Evolutionary conservation across 2,797 vertebrate genomes (phyloP).

Genomic region (Lutjanus argentimaculatus): DNA sequence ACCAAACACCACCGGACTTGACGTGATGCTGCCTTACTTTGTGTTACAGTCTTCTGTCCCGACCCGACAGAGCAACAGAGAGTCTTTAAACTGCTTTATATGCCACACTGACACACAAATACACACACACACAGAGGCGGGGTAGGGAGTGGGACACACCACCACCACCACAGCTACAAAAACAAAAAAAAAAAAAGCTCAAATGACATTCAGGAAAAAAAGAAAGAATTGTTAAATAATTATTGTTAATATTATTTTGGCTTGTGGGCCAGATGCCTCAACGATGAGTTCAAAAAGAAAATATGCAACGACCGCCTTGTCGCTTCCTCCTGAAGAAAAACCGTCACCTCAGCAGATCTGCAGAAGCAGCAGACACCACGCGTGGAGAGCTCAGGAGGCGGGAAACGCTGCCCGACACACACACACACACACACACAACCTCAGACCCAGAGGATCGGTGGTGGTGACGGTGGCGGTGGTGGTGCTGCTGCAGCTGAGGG

Average conservation of each 20-base stretch:
- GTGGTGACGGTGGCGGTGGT: conserved; percentile 32
- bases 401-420: conserved; percentile 30
- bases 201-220: conserved; percentile 55
- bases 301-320: conserved; percentile 82
- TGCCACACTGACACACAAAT: conserved; percentile 60
- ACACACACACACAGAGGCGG: conserved; percentile 53
- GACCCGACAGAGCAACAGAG: conserved; percentile 43
- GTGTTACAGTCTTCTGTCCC: conserved; percentile 74
- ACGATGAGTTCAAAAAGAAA: conserved; percentile 69
- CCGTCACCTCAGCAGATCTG: conserved; percentile 70
- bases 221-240: conserved; percentile 51
- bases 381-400: conserved; percentile 40
- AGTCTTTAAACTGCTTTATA: conserved; percentile 58
- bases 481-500: conserved; percentile 57
- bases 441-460: conserved; percentile 56
- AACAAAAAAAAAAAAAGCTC: conserved; percentile 37
- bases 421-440: conserved; percentile 61
- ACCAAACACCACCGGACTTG: conserved; percentile 52
- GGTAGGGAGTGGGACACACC: conserved; percentile 38
- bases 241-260: conserved; percentile 75
- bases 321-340: conserved; percentile 52
- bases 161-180: conserved; percentile 41
- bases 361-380: conserved; percentile 14
- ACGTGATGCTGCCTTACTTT: conserved; percentile 86
- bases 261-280: conserved; percentile 68